phyloP scores from a whole-genome alignment of 2,113 vertebrate species.

The Candoia aspera region DNA sequence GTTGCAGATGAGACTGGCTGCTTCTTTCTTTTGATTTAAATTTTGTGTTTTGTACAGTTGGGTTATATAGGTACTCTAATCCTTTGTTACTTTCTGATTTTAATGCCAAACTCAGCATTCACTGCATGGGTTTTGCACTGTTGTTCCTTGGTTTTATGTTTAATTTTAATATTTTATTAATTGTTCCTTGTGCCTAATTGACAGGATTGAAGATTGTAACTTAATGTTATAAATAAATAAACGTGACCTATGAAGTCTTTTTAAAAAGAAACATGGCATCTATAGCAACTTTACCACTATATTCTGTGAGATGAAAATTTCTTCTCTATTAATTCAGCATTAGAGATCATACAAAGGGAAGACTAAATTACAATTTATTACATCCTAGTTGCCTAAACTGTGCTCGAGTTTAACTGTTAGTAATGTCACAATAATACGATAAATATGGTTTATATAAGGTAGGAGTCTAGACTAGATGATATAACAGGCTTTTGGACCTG shows the following conservation, averaged over 20 bases:
- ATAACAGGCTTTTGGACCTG: constrained; percentile 13
- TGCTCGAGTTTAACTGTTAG: background rate
- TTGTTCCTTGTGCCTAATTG: background rate
- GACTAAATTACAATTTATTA: background rate
- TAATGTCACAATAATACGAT: background rate
- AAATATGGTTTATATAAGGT: constrained; percentile 16
- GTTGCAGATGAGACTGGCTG: background rate
- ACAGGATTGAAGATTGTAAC: background rate
- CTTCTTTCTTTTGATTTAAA: background rate
- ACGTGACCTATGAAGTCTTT: background rate
- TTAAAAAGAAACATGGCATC: background rate
- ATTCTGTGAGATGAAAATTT: background rate
- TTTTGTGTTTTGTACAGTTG: background rate
- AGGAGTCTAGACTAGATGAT: constrained; percentile 22
- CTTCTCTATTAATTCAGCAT: background rate
- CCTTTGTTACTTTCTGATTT: background rate
- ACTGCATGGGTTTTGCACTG: background rate
- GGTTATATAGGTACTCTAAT: background rate
- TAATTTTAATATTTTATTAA: background rate
- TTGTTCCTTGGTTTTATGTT: background rate
- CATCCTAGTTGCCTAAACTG: background rate
- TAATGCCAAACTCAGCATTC: background rate
- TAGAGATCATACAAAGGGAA: background rate
- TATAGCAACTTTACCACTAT: background rate
- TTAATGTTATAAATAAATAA: background rate